Evolutionary conservation across 2,113 vertebrate genomes (phyloP).

Genomic region (Stictonetta naevosa): DNA sequence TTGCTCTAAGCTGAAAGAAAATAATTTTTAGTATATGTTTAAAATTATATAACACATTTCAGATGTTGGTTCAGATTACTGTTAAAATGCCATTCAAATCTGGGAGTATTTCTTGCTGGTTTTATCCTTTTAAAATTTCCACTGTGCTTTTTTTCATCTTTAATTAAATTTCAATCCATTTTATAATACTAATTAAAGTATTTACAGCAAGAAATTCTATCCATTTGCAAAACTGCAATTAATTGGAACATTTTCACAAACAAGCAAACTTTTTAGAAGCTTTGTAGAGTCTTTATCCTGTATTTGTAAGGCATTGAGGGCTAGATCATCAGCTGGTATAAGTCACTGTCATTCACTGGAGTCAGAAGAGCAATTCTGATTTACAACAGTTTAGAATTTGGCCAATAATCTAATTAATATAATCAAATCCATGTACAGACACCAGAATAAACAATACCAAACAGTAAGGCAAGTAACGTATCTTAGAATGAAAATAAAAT

Average conservation of each 20-base stretch:
- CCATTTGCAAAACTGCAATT: slow-evolving; percentile 36
- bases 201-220: slow-evolving; percentile 60
- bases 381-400: slow-evolving; percentile 60
- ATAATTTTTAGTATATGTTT: slow-evolving; percentile 75
- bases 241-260: slow-evolving; percentile 42
- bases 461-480: slow-evolving; percentile 75
- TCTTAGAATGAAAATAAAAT: slow-evolving; percentile 77
- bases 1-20: slow-evolving; percentile 64
- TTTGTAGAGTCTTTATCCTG: not conserved
- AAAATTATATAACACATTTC: slow-evolving; percentile 77
- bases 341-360: slow-evolving; percentile 51
- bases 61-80: slow-evolving; percentile 79
- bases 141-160: slow-evolving; percentile 78
- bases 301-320: not conserved
- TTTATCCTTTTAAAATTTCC: slow-evolving; percentile 73
- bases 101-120: slow-evolving; percentile 68
- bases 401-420: slow-evolving; percentile 77
- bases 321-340: slow-evolving; percentile 17
- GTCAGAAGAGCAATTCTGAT: slow-evolving; percentile 52
- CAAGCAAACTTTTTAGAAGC: slow-evolving; percentile 8
- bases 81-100: slow-evolving; percentile 74
- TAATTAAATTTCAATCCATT: slow-evolving; percentile 76
- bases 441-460: slow-evolving; percentile 73
- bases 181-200: slow-evolving; percentile 70
- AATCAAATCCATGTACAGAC: slow-evolving; percentile 77